Evolutionary conservation across 2,113 vertebrate species (phyloP).

Genomic region (Cephalopterus ornatus): DNA sequence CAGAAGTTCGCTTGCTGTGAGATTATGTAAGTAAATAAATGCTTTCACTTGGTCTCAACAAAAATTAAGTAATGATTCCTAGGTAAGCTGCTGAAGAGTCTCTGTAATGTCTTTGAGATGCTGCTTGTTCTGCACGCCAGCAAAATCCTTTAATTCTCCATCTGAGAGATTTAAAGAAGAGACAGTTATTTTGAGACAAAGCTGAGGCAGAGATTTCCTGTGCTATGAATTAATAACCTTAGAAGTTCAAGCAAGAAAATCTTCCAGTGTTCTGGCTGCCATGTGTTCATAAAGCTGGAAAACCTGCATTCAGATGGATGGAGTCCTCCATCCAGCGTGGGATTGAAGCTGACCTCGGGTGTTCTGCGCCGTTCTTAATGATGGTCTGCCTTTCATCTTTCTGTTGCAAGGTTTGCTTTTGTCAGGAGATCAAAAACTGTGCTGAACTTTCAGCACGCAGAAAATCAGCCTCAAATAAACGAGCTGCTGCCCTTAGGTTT

Average conservation of each 20-base stretch:
- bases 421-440: background rate
- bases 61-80: background rate
- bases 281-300: background rate
- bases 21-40: background rate
- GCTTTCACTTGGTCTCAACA: background rate
- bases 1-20: background rate
- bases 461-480: background rate
- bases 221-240: background rate
- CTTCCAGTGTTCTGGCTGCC: background rate
- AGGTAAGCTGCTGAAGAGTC: background rate
- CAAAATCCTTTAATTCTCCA: background rate
- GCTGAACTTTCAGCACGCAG: background rate
- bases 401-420: background rate
- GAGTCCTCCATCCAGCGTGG: background rate
- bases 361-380: background rate
- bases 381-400: background rate
- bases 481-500: background rate
- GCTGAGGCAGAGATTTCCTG: constrained; percentile 18
- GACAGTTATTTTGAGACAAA: background rate
- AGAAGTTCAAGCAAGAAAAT: background rate
- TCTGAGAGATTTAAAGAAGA: background rate
- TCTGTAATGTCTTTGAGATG: background rate
- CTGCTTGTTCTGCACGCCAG: background rate
- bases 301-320: background rate
- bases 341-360: background rate